These are phyloP conservation scores for Halichoerus grypus DNA, from an alignment of 2,113 vertebrate species.

Conservation along the genomic window DNA sequence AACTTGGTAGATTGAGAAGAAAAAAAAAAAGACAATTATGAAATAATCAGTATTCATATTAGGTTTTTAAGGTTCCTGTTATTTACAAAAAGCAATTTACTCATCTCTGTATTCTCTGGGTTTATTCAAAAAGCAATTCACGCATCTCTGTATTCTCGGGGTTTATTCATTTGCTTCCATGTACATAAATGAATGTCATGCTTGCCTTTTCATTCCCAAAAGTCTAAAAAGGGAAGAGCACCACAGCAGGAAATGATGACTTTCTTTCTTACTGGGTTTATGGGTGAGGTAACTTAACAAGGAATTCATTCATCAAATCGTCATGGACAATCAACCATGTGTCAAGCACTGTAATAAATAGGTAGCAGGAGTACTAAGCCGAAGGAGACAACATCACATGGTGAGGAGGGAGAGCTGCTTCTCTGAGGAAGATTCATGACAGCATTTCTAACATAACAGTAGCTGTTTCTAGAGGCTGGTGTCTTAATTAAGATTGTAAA, in stretches of 20 bases:
- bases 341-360: constrained; percentile 5
- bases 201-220: constrained; percentile 22
- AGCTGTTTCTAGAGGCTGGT: constrained; percentile 29
- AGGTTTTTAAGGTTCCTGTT: constrained; percentile 7
- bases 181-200: background rate
- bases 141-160: background rate
- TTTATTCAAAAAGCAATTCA: constrained; percentile 35
- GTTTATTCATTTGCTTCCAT: background rate
- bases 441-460: background rate
- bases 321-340: background rate
- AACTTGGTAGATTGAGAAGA: background rate
- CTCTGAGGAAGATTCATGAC: background rate
- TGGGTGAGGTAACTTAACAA: background rate
- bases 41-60: constrained; percentile 43
- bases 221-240: background rate
- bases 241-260: background rate
- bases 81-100: constrained; percentile 28
- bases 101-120: background rate
- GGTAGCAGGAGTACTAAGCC: background rate
- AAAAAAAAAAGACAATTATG: background rate
- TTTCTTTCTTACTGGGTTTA: background rate
- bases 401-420: background rate
- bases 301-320: constrained; percentile 14
- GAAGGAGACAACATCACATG: background rate
- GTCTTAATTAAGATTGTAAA: constrained; percentile 43